phyloP scores from a whole-genome alignment of 2,797 vertebrate genomes.

The Cyprinodon diabolis region DNA sequence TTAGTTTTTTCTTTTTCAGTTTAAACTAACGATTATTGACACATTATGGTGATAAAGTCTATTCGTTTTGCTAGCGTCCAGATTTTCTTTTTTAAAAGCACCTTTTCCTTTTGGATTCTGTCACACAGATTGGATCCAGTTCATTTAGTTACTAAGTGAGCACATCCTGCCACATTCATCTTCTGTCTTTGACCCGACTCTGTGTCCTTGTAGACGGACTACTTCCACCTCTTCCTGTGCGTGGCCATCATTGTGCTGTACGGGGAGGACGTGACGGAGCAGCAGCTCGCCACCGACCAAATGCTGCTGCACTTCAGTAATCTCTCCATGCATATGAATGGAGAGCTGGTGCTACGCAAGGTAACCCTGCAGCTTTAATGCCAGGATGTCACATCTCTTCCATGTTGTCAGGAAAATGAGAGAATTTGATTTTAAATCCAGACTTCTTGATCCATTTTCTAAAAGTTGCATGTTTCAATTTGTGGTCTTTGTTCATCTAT shows the following conservation, averaged over 20 bases:
- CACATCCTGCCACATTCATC: conserved; percentile 17
- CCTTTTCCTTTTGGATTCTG: background rate
- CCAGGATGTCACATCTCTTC: background rate
- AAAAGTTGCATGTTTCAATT: background rate
- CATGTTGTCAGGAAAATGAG: background rate
- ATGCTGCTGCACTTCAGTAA: conserved; percentile 98
- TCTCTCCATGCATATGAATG: conserved; percentile 99
- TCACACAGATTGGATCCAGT: background rate
- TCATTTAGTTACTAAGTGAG: background rate
- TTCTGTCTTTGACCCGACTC: background rate
- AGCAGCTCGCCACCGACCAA: conserved; percentile 94
- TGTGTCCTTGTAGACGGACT: conserved; percentile 86
- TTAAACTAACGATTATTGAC: too few species aligned
- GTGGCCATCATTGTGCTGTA: conserved; percentile 97
- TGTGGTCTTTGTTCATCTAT: too few species aligned
- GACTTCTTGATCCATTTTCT: background rate
- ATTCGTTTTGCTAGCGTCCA: too few species aligned
- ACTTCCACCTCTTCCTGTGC: conserved; percentile 98
- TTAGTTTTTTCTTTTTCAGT: too few species aligned
- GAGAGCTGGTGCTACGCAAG: conserved; percentile 96
- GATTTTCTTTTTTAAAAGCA: background rate
- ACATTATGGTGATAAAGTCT: too few species aligned
- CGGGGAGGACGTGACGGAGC: conserved; percentile 94
- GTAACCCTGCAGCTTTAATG: conserved; percentile 62
- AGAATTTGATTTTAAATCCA: too few species aligned